Conservation (phyloP, 2,797 vertebrate genomes). For the Chrysocyon brachyurus region DNA sequence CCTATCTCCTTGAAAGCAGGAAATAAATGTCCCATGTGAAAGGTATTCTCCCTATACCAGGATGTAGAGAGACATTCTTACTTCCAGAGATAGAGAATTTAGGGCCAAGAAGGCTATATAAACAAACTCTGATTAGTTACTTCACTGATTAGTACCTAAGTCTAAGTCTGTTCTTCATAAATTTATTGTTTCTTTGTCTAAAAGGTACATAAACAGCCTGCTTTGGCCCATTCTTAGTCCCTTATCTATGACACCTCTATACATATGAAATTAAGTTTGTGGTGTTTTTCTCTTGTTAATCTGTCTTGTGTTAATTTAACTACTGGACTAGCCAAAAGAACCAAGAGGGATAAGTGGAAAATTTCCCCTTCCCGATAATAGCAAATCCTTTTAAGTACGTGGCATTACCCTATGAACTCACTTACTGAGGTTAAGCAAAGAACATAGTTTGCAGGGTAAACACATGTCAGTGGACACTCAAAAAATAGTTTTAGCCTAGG, state of each 20-base stretch:
- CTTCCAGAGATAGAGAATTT: background rate
- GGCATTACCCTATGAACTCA: background rate
- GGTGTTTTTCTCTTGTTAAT: background rate
- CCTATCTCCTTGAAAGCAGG: background rate
- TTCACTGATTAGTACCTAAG: background rate
- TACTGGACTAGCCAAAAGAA: background rate
- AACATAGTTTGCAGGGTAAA: conserved; percentile 48
- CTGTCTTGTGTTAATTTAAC: background rate
- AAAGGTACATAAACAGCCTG: background rate
- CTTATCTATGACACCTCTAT: background rate
- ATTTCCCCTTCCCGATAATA: background rate
- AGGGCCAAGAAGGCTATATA: background rate
- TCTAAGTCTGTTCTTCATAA: background rate
- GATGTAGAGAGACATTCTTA: background rate
- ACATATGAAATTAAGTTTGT: background rate
- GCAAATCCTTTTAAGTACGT: background rate
- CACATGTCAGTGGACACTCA: background rate
- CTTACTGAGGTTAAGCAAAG: background rate
- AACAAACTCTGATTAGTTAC: background rate
- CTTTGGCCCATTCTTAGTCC: background rate
- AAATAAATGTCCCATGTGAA: background rate
- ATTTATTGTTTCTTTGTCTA: background rate
- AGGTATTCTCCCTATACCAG: background rate
- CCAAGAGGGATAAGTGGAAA: background rate
- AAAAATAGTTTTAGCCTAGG: background rate